Evolutionary conservation across 1,140 invertebrate species (phyloP), one percentile per base, ranked within the genome.

Genomic region (Anastatus disparis): DNA sequence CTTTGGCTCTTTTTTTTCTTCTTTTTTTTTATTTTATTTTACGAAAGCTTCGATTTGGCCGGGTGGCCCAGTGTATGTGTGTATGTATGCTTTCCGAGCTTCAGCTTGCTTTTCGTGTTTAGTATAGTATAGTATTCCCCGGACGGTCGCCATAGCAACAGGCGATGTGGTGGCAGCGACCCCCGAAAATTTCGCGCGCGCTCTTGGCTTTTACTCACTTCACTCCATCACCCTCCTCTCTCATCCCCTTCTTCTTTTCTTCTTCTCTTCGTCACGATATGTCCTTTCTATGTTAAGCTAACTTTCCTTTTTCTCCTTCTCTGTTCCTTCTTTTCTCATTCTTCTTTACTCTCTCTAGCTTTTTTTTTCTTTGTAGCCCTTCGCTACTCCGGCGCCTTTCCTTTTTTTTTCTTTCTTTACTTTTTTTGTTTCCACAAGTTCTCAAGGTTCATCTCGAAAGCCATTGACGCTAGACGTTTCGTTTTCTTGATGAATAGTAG

Each of bases 91-190:
- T n/a, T n/a, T n/a, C n/a, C n/a, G n/a, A n/a, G n/a, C n/a, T n/a
- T n/a, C n/a, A n/a, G n/a, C n/a, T n/a, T n/a, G n/a, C n/a, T n/a
- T n/a, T n/a, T n/a, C n/a, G n/a, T n/a, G n/a, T n/a, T n/a, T n/a
- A n/a, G n/a, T n/a, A n/a, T n/a, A n/a, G n/a, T n/a, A n/a, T n/a
- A n/a, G n/a, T n/a, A n/a, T 40, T 44, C 53, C 78, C 80, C 74
- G 81, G 81, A 75, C 72, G 74, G 81, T 83, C 75, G 76, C 58
- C 80, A 83, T 83, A 82, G 81, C 80, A 81, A 83, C 81, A 79
- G 76, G 77, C 79, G 52, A 4, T n/a, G n/a, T n/a, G n/a, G n/a
- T n/a, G n/a, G n/a, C n/a, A n/a, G n/a, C 55, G 13, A 76, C 69
- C 74, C 77, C 79, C 79, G 74, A 82, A 83, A 82, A 77, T 79